Base-by-base conservation (phyloP, 2,113 vertebrate genomes). In the Phaethornis superciliosus region DNA sequence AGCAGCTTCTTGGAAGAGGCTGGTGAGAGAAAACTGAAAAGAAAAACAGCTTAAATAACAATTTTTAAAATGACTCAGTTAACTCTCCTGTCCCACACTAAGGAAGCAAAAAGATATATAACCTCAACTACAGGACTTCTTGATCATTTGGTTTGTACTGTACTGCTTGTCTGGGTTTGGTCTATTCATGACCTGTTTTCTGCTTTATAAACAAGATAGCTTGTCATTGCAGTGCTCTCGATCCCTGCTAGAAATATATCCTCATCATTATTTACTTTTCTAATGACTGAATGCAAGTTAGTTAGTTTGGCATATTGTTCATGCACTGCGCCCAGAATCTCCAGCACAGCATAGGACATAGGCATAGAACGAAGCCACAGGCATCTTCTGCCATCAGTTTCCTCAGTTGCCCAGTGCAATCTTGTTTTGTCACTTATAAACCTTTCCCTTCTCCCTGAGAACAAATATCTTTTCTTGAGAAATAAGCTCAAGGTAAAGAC, bases 1-100 rank as follows among this genome's bases (percentile, higher is more conserved):
- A 91, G 83, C 86, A 89, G 58, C 71, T 96, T 95, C 76, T 86
- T 37, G 75, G 60, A 90, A 74, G n/a, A 95, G 23, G 18, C 21
- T 69, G 86, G 81, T 85, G 78, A 88, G 87, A 91, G 42, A 92
- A 93, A 78, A 93, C 64, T 56, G 55, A 44, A 64, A 75, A 86
- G 71, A 89, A 84, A 94, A 78, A 49, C 5, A 30, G 10, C 49
- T 93, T 81, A 81, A 81, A 78, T 55, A 85, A 62, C 37, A 67
- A 91, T 77, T 84, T 7, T 14, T 30, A 4, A 84, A 86, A 27
- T 22, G 0, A 75, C 42, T 91, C 42, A 44, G 44, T 70, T 68
- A 76, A n/a, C 27, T 79, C 37, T 82, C 37, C n/a, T 68, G 14
- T 91, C 58, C 63, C 63, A 65, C 71, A 79, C 28, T 37, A 94